Evolutionary conservation across 1,140 invertebrate genomes (phyloP).

Genomic region (Magallana ariakensis): DNA sequence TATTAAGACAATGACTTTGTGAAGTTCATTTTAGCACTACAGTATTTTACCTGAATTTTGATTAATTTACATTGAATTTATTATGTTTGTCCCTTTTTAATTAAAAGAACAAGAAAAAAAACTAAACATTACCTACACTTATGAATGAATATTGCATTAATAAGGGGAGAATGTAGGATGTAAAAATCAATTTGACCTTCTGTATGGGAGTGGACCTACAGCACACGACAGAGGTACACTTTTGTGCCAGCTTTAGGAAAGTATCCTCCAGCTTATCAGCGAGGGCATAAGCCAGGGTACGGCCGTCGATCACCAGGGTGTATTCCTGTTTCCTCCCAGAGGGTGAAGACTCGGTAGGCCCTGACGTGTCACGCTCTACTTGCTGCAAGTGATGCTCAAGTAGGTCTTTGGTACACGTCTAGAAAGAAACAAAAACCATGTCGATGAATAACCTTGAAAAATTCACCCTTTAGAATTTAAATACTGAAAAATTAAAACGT

Average conservation of each 20-base stretch:
- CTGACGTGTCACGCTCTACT: slow-evolving; percentile 59
- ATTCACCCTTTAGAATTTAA: too few species aligned
- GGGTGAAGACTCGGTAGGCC: not conserved
- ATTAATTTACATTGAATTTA: too few species aligned
- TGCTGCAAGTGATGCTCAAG: slow-evolving; percentile 67
- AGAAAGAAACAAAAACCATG: not conserved
- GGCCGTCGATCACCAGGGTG: slow-evolving; percentile 95
- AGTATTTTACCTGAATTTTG: too few species aligned
- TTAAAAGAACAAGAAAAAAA: too few species aligned
- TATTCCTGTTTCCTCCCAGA: slow-evolving; percentile 69
- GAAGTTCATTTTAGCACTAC: too few species aligned
- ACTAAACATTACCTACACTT: too few species aligned
- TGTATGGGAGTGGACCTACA: slow-evolving; percentile 79
- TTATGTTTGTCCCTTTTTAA: too few species aligned
- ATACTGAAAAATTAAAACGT: too few species aligned
- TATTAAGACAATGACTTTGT: too few species aligned
- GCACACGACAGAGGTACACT: slow-evolving; percentile 79
- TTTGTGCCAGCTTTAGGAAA: slow-evolving; percentile 72
- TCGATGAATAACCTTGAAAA: too few species aligned
- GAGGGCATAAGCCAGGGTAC: slow-evolving; percentile 92
- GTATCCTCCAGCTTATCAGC: slow-evolving; percentile 79
- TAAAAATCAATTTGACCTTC: slow-evolving; percentile 70
- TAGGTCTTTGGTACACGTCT: slow-evolving; percentile 66
- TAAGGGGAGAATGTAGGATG: not conserved
- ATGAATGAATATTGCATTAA: not conserved